Conservation (phyloP, 1,140 invertebrate species). For the Chymomyza costata region DNA sequence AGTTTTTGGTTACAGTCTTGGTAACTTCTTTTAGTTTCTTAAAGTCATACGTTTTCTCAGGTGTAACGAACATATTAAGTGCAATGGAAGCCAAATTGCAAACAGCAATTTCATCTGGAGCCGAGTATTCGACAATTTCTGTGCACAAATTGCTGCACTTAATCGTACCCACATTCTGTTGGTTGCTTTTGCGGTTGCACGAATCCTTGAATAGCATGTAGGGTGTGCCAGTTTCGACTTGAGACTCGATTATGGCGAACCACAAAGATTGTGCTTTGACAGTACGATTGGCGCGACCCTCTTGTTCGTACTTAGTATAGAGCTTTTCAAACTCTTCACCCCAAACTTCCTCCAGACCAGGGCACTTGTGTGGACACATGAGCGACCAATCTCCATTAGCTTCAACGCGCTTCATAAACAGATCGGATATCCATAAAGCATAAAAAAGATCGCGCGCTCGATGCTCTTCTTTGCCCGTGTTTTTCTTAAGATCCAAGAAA, state of each 20-base stretch:
- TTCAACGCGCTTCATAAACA: conserved; percentile 98
- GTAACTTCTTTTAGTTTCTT: conserved; percentile 90
- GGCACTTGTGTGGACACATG: conserved; percentile 97
- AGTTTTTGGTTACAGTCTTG: conserved; percentile 92
- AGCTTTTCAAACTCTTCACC: conserved; percentile 95
- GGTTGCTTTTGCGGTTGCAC: conserved; percentile 98
- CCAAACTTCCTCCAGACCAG: conserved; percentile 93
- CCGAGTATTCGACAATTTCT: conserved; percentile 96
- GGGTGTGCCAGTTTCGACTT: conserved; percentile 98
- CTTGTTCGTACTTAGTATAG: conserved; percentile 92
- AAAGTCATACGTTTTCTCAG: conserved; percentile 90
- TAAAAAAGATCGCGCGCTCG: conserved; percentile 98
- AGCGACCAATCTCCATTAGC: conserved; percentile 92
- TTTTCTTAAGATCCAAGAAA: conserved; percentile 96
- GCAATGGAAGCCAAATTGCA: conserved; percentile 99
- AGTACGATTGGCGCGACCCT: conserved; percentile 84
- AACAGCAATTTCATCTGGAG: conserved; percentile 95
- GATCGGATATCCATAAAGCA: conserved; percentile 98
- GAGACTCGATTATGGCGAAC: conserved; percentile 95
- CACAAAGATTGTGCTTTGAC: conserved; percentile 93
- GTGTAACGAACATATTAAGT: conserved; percentile 96
- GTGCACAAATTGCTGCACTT: conserved; percentile 99
- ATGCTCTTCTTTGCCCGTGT: conserved; percentile 95
- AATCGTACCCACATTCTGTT: conserved; percentile 98
- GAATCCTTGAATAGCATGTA: conserved; percentile 99